These are phyloP conservation scores for Cyprinella venusta DNA, from an alignment of 2,797 vertebrate species.

Conservation along the genomic window DNA sequence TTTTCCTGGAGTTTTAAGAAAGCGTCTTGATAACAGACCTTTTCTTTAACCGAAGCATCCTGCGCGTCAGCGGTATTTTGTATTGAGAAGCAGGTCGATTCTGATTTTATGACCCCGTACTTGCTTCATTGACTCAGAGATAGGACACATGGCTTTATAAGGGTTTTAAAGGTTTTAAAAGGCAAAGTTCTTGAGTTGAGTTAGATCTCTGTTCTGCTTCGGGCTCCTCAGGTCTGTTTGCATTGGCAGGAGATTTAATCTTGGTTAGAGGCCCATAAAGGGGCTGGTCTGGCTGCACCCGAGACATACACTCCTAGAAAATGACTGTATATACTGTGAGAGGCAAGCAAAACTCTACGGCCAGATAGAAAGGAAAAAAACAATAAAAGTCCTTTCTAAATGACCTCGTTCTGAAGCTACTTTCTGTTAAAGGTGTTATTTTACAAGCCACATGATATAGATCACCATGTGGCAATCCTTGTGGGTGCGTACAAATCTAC, in stretches of 20 bases:
- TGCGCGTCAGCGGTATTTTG: not conserved
- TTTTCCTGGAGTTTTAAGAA: not conserved
- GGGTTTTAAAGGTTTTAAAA: not conserved
- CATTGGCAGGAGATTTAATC: slow-evolving; percentile 38
- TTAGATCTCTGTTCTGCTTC: not conserved
- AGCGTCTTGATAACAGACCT: not conserved
- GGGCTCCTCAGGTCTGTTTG: slow-evolving; percentile 21
- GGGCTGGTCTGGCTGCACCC: slow-evolving; percentile 12
- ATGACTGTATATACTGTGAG: slow-evolving; percentile 24
- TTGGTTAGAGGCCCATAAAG: slow-evolving; percentile 46
- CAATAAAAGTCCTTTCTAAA: not conserved
- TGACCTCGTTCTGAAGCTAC: not conserved
- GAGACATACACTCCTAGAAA: slow-evolving; percentile 15
- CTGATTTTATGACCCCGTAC: not conserved
- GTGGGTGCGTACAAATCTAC: not conserved
- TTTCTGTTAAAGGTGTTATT: not conserved
- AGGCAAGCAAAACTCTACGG: slow-evolving; percentile 12
- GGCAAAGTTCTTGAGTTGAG: not conserved
- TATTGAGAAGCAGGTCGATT: not conserved
- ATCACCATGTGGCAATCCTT: not conserved
- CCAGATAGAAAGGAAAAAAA: not conserved
- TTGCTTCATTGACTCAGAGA: not conserved
- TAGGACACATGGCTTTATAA: not conserved
- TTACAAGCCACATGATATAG: not conserved
- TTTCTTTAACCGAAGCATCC: not conserved